These are phyloP conservation scores for Aricia agestis DNA, from an alignment of 1,140 invertebrate species.

Conservation along the genomic window DNA sequence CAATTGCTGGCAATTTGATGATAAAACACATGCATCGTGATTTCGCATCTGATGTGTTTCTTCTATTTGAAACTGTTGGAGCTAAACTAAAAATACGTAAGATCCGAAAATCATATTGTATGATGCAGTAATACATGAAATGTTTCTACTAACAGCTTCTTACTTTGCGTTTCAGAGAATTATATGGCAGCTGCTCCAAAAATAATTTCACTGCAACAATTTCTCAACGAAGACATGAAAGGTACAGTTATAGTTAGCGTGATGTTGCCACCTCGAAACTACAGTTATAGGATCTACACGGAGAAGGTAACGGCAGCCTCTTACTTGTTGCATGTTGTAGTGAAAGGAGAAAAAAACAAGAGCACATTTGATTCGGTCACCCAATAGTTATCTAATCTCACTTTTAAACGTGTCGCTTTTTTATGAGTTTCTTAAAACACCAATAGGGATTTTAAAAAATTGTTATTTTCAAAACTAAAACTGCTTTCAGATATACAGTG, in stretches of 20 bases:
- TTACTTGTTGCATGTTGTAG: too few species aligned
- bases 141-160: too few species aligned
- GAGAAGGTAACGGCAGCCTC: constrained; percentile 75
- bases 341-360: too few species aligned
- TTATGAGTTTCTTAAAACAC: too few species aligned
- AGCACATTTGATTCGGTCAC: too few species aligned
- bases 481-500: too few species aligned
- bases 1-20: constrained; percentile 86
- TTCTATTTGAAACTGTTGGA: constrained; percentile 81
- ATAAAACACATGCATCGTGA: constrained; percentile 83
- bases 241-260: constrained; percentile 80
- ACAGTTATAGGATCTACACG: constrained; percentile 70
- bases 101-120: constrained; percentile 22
- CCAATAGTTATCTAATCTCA: too few species aligned
- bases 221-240: constrained; percentile 79
- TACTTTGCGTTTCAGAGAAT: neutral
- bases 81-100: constrained; percentile 78
- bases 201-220: constrained; percentile 71
- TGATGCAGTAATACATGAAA: too few species aligned
- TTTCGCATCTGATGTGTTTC: constrained; percentile 86
- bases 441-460: too few species aligned
- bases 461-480: too few species aligned
- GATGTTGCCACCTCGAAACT: constrained; percentile 70
- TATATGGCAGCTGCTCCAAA: constrained; percentile 19
- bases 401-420: too few species aligned